Base-by-base conservation (phyloP, 2,797 vertebrate species). In the Sandelia bainsii region DNA sequence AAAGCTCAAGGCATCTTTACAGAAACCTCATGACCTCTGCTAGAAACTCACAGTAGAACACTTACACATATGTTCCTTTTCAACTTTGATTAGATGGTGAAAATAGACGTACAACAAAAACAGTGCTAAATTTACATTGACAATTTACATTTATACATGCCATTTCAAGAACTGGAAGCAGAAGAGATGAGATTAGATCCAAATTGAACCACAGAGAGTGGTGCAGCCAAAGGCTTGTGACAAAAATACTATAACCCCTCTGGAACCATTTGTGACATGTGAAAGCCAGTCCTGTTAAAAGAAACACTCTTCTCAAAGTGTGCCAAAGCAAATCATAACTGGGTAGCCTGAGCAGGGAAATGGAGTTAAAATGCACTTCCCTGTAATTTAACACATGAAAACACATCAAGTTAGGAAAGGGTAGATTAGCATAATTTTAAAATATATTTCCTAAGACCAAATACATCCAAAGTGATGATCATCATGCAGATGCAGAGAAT, bases 291-390 rank as follows among this genome's bases (percentile, higher is more conserved):
- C 54, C 75, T 56, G 72, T 23, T 44, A 60, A 76, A 69, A 80
- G 51, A 75, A 77, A 75, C 57, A 40, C 25, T 68, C 22, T 8
- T 29, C 23, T 50, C 44, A 12, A 8, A 1, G 4, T 29, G 54
- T 71, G 82, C 83, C 83, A 88, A 88, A 86, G 79, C 48, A 81
- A 91, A 88, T 80, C 51, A 32, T 29, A 42, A 22, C 20, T 20
- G 40, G 62, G 40, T 29, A 42, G 60, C 10, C 48, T 7, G n/a
- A 64, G 72, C 82, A 88, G 80, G 83, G 83, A 77, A 80, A 83
- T 16, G 51, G 62, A 62, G 64, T 29, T 7, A 49, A 87, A 79
- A 64, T 54, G 22, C 34, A 72, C 62, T 81, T 84, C 76, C 66
- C 77, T 59, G 46, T 70, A 53, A 61, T 77, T 82, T 32, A 66